Base-by-base conservation (phyloP, 2,113 vertebrate species). In the Cettia cetti region DNA sequence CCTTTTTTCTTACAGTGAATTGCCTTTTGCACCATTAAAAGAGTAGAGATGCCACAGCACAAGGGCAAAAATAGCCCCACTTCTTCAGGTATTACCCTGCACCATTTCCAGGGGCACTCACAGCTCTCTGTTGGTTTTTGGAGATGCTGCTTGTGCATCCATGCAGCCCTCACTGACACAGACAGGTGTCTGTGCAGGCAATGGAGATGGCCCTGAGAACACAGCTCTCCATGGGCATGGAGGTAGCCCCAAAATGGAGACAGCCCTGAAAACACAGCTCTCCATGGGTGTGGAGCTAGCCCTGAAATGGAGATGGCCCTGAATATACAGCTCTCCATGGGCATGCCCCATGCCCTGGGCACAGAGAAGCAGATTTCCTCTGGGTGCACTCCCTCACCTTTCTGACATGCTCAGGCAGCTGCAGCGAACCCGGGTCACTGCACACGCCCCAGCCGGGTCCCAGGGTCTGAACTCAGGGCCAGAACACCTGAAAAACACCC, bases 341-440 rank as follows among this genome's bases (percentile, higher is more conserved):
- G 10, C 59, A 16, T 0, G 2, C 1, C 42, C 63, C 5, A 0
- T 37, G 64, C 27, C n/a, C 42, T 59, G 3, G 7, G 69, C 10
- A 23, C 26, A 21, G 50, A 7, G 20, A 5, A 42, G 65, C 71
- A 44, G 26, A 5, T 5, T 52, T 54, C 33, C 70, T 61, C n/a
- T 8, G 4, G 1, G 9, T 26, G 40, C 24, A 0, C 23, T 35
- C 31, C 27, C 9, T 35, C 17, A 1, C 39, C 37, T 20, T 31
- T 24, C 9, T 0, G 2, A 16, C 65, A 4, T 1, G 20, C 26
- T 30, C 3, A 0, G 84, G 33, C 26, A 2, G 28, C 74, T 54
- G 6, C 23, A 24, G 66, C 0, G 0, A 35, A 11, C 44, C 52
- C 5, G 4, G 15, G 16, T 26, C 57, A 53, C 33, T 7, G 6